Conservation (phyloP, 1,140 invertebrate species). For the Vanessa atalanta region DNA sequence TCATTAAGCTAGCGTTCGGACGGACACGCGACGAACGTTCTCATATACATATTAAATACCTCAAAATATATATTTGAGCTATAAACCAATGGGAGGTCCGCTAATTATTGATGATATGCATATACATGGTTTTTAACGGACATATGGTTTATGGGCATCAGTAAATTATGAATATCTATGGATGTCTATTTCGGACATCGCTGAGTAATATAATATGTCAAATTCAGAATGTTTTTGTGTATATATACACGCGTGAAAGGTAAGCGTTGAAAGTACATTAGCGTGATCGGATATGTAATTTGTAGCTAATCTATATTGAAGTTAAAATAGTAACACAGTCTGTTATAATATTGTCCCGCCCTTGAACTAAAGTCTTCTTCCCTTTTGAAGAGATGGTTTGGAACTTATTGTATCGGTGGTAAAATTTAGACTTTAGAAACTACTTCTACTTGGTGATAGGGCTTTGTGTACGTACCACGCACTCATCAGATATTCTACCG, state of each 20-base stretch:
- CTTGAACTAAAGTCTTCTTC: too few species aligned
- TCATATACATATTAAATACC: slow-evolving; percentile 60
- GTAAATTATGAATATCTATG: slow-evolving; percentile 46
- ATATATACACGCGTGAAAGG: not conserved
- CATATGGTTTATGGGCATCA: slow-evolving; percentile 46
- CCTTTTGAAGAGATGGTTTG: too few species aligned
- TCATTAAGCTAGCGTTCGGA: slow-evolving; percentile 46
- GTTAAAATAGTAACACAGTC: too few species aligned
- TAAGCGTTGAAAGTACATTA: not conserved
- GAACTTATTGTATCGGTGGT: too few species aligned
- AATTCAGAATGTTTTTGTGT: not conserved
- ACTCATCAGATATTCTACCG: too few species aligned
- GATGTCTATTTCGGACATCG: not conserved
- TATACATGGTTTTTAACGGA: slow-evolving; percentile 55
- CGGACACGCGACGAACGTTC: slow-evolving; percentile 50
- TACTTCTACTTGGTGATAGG: too few species aligned
- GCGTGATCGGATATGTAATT: not conserved
- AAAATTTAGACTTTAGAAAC: too few species aligned
- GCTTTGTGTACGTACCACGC: too few species aligned
- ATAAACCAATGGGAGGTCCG: slow-evolving; percentile 66
- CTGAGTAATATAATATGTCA: not conserved
- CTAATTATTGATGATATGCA: slow-evolving; percentile 72
- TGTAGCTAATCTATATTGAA: not conserved
- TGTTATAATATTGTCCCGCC: too few species aligned
- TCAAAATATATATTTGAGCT: slow-evolving; percentile 54